Conservation (phyloP, 1,140 invertebrate species). For the Micrasema minimum region DNA sequence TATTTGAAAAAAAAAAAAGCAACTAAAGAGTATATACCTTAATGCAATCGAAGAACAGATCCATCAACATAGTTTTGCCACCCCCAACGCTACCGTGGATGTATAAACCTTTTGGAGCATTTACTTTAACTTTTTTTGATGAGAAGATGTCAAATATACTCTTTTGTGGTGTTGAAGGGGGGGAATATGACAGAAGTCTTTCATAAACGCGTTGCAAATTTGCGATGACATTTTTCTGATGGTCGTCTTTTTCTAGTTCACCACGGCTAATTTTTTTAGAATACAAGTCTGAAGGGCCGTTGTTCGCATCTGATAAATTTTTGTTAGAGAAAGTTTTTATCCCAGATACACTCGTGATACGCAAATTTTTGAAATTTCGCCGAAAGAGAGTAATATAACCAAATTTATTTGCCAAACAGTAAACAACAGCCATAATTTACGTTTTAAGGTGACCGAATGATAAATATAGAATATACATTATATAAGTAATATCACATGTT, state of each 20-base stretch:
- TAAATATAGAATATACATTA: no score
- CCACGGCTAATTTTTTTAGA: constrained; percentile 38
- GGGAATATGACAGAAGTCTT: constrained; percentile 72
- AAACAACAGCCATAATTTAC: constrained; percentile 35
- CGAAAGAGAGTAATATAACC: constrained; percentile 12
- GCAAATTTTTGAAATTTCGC: not conserved
- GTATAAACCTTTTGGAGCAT: constrained; percentile 80
- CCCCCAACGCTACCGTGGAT: constrained; percentile 89
- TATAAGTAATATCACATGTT: no score
- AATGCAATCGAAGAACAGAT: constrained; percentile 87
- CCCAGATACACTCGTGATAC: not conserved
- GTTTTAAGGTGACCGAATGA: no score
- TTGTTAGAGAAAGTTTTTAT: constrained; percentile 16
- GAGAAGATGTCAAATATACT: constrained; percentile 64
- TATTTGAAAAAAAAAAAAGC: constrained; percentile 44
- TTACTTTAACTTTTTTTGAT: constrained; percentile 62
- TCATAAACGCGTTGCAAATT: constrained; percentile 77
- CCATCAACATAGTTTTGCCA: constrained; percentile 99
- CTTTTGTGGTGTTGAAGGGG: constrained; percentile 58
- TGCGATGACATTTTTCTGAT: constrained; percentile 76
- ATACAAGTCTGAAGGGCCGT: constrained; percentile 35
- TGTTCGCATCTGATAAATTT: not conserved
- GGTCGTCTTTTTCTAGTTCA: constrained; percentile 68
- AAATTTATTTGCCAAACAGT: constrained; percentile 35
- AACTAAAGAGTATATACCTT: constrained; percentile 60